phyloP scores from a whole-genome alignment of 2,888 invertebrate genomes.

The Ophioninae sp. region DNA sequence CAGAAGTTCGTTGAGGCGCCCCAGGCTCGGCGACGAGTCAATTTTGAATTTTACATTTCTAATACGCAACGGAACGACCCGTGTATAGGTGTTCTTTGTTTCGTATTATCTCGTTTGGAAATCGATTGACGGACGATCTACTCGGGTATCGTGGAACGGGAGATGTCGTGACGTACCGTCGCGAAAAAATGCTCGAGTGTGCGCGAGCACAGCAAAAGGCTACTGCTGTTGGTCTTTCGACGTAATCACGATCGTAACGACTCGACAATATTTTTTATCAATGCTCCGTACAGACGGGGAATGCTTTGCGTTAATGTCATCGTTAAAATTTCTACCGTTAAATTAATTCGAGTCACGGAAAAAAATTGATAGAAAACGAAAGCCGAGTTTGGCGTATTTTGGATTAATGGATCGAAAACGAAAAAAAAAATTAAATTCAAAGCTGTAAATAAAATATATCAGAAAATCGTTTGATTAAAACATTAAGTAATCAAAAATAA shows the following conservation, averaged over 20 bases:
- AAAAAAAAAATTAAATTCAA: too few species aligned
- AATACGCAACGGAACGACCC: background rate
- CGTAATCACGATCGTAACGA: constrained; percentile 23
- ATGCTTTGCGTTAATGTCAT: background rate
- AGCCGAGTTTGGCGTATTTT: background rate
- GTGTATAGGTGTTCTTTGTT: background rate
- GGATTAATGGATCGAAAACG: background rate
- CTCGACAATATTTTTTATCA: constrained; percentile 9
- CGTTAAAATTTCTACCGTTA: background rate
- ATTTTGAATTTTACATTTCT: background rate
- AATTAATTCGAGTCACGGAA: background rate
- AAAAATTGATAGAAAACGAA: background rate
- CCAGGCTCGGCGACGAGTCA: background rate
- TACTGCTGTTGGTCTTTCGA: constrained; percentile 22
- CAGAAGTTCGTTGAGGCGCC: background rate
- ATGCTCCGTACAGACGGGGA: constrained; percentile 6
- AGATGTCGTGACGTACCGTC: background rate
- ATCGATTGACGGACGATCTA: constrained; percentile 37
- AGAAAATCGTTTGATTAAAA: too few species aligned
- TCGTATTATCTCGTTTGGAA: constrained; percentile 23
- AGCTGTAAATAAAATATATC: too few species aligned
- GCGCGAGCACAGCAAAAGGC: background rate
- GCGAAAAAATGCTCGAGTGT: constrained; percentile 4
- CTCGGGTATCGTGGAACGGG: constrained; percentile 14
- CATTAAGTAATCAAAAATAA: too few species aligned